Percentiles rank a stretch among this genome's conserved stretches.
Conservation (phyloP, 2,888 invertebrate genomes). For the Empis livida region DNA sequence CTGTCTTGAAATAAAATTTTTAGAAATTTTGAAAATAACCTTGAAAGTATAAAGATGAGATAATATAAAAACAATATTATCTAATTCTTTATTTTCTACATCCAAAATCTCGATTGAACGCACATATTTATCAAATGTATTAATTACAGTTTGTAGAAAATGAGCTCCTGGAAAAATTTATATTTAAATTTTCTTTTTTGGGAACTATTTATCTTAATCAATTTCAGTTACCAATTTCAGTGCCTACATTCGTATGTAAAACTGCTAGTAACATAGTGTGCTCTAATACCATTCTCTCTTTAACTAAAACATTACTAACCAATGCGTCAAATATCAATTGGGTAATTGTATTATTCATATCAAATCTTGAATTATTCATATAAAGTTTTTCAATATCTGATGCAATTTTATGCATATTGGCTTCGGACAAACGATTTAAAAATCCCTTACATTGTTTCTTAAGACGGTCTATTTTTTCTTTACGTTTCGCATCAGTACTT, state of each 20-base stretch:
- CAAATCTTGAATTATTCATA: constrained; percentile 62
- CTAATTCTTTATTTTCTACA: constrained; percentile 63
- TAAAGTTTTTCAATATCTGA: constrained; percentile 69
- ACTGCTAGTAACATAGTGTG: constrained; percentile 71
- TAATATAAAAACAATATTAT: constrained; percentile 66
- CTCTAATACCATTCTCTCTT: constrained; percentile 69
- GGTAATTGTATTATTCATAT: constrained; percentile 65
- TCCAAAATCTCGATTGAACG: constrained; percentile 35
- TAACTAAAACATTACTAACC: constrained; percentile 45
- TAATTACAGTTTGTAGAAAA: constrained; percentile 63
- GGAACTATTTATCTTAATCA: neutral
- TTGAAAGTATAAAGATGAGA: constrained; percentile 81
- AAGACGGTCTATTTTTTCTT: constrained; percentile 50
- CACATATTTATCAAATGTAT: constrained; percentile 49
- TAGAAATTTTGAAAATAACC: constrained; percentile 34
- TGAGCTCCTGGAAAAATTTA: constrained; percentile 44
- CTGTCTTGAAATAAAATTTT: constrained; percentile 2
- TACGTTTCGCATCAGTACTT: constrained; percentile 35
- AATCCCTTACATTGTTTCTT: constrained; percentile 73
- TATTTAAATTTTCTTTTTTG: neutral
- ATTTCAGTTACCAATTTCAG: constrained; percentile 52
- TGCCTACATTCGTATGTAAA: constrained; percentile 80
- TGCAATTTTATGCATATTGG: constrained; percentile 75
- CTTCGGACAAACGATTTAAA: constrained; percentile 74
- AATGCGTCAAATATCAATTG: constrained; percentile 58